Percentiles rank a stretch among this genome's conserved stretches.
Conservation (phyloP, 2,797 vertebrate genomes). For the Gymnodraco acuticeps region DNA sequence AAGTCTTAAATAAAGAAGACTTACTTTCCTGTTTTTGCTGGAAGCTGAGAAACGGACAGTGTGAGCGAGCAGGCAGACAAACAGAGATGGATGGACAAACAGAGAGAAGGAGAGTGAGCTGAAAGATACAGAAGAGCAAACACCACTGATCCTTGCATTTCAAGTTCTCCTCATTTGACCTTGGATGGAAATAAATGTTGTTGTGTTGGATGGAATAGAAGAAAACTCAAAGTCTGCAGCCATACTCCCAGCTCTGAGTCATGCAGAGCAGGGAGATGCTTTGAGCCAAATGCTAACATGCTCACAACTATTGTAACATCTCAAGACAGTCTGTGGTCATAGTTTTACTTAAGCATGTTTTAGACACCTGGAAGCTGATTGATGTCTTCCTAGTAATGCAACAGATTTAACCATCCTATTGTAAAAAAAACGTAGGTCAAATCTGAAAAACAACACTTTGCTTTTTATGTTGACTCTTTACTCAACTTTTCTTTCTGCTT, state of each 20-base stretch:
- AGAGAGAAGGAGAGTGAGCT: background rate
- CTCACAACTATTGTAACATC: background rate
- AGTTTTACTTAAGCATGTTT: too few relatives aligned
- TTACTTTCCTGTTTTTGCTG: constrained; percentile 14
- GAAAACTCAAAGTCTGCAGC: background rate
- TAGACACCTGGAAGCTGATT: background rate
- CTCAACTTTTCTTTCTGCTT: too few relatives aligned
- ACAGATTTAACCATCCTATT: too few relatives aligned
- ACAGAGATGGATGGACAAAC: background rate
- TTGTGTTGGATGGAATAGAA: background rate
- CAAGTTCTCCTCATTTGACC: background rate
- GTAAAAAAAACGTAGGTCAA: too few relatives aligned
- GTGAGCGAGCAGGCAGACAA: background rate
- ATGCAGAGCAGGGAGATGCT: background rate
- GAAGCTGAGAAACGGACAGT: constrained; percentile 23
- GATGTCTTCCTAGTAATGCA: too few relatives aligned
- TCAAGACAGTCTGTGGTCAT: background rate
- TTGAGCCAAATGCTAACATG: too few relatives aligned
- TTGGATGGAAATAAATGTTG: background rate
- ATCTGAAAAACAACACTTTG: too few relatives aligned
- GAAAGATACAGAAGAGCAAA: background rate
- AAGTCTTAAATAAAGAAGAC: constrained; percentile 24
- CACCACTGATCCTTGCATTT: too few relatives aligned
- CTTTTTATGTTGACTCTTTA: too few relatives aligned
- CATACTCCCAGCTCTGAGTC: background rate